Evolutionary conservation across 1,140 invertebrate species (phyloP).

Genomic region (Calliopsis andreniformis): DNA sequence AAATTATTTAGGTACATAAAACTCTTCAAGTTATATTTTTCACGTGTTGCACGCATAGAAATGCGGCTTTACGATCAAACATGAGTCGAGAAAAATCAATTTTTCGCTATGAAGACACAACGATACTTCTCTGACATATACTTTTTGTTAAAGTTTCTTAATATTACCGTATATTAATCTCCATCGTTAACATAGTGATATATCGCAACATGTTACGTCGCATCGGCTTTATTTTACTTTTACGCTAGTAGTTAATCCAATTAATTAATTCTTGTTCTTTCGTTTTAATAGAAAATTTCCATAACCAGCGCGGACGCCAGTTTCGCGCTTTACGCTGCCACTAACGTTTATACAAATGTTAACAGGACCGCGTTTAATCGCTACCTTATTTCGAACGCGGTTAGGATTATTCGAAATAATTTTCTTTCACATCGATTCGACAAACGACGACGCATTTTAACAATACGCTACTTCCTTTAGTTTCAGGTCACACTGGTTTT

Average conservation of each 20-base stretch:
- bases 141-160: conserved; percentile 16
- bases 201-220: conserved; percentile 6
- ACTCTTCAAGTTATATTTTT: too few species aligned
- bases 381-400: background rate
- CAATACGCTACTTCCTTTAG: conserved; percentile 18
- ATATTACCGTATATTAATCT: conserved; percentile 38
- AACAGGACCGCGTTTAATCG: conserved; percentile 6
- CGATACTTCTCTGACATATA: conserved; percentile 22
- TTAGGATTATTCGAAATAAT: conserved; percentile 16
- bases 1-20: too few species aligned
- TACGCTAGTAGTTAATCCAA: background rate
- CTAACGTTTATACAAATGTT: conserved; percentile 29
- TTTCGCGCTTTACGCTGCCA: background rate
- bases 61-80: background rate
- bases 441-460: conserved; percentile 1
- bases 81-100: conserved; percentile 1
- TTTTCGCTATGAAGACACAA: conserved; percentile 24
- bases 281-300: conserved; percentile 31
- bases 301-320: background rate
- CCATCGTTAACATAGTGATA: conserved; percentile 25
- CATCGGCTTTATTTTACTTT: background rate
- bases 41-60: background rate
- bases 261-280: background rate
- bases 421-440: conserved; percentile 14
- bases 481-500: conserved; percentile 43